These are phyloP conservation scores for Ormyrus nitidulus DNA, from an alignment of 2,888 invertebrate species.

Conservation along the genomic window DNA sequence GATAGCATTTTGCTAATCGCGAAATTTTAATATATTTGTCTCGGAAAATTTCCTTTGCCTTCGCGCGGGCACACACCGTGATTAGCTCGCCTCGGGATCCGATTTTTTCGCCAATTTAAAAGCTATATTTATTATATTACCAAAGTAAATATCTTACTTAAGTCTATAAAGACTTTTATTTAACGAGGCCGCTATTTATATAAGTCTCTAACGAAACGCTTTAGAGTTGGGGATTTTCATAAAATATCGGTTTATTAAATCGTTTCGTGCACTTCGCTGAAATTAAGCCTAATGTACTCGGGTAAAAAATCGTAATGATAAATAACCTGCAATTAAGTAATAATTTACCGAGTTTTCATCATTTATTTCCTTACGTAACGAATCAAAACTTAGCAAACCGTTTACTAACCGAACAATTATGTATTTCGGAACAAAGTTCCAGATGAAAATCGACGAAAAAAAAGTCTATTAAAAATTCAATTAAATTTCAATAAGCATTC, in stretches of 20 bases:
- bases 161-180: constrained; percentile 17
- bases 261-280: constrained; percentile 16
- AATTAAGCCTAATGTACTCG: constrained; percentile 22
- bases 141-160: constrained; percentile 44
- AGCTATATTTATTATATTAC: constrained; percentile 50
- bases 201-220: constrained; percentile 18
- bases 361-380: too few relatives aligned
- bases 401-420: too few relatives aligned
- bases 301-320: too few relatives aligned
- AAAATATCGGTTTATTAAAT: constrained; percentile 31
- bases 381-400: too few relatives aligned
- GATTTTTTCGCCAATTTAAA: constrained; percentile 26
- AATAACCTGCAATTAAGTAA: too few relatives aligned
- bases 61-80: constrained; percentile 7
- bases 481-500: too few relatives aligned
- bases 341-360: too few relatives aligned
- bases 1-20: constrained; percentile 48
- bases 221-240: background rate
- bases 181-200: constrained; percentile 27
- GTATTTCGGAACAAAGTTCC: too few relatives aligned
- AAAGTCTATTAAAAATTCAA: constrained; percentile 9
- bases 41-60: constrained; percentile 16
- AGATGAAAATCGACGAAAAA: background rate
- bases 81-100: constrained; percentile 22
- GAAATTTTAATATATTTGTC: constrained; percentile 50